Evolutionary conservation across 2,888 invertebrate species (phyloP), one percentile per base, ranked within the genome.

Genomic region (Caenorhabditis plicata): DNA sequence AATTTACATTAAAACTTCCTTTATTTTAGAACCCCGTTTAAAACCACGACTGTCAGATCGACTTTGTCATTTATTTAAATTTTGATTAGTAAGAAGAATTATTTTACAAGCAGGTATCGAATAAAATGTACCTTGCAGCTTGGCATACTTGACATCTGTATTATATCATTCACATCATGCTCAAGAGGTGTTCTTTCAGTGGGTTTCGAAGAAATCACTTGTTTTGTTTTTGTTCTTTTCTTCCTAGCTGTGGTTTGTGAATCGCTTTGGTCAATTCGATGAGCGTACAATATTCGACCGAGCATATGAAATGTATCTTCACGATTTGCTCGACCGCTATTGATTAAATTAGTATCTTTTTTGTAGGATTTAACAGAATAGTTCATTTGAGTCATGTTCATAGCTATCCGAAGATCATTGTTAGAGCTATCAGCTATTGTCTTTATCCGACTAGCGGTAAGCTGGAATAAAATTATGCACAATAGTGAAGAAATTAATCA

Each of bases 231-330:
- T 20, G n/a, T n/a, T 13, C 7, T 13, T 27, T 27, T 27, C 29
- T 27, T 27, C 13, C 29, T 7, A 9, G 7, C 8, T 9, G 8
- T 13, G 13, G 13, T 27, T 27, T 7, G 29, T 27, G 29, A 9
- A 9, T 13, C 29, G 13, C 13, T 27, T 9, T 27, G 44, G 44
- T 48, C 48, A 32, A 50, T 20, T 29, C 60, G 41, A 47, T 60
- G 53, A 11, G 60, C 60, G 22, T 60, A 32, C 1, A 60, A 41
- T 32, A 60, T 54, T 22, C 60, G 45, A 4, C 60, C 60, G n/a
- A 60, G 11, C 60, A 60, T 60, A 15, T 60, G 54, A 33, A 60
- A 50, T 20, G 50, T 32, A 9, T 60, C 60, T 32, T 60, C 60
- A 25, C 31, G 27, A 38, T 60, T 60, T 2, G 54, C 39, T 35